Base-by-base conservation (phyloP, 2,888 invertebrate species). In the Scotopteryx bipunctaria region DNA sequence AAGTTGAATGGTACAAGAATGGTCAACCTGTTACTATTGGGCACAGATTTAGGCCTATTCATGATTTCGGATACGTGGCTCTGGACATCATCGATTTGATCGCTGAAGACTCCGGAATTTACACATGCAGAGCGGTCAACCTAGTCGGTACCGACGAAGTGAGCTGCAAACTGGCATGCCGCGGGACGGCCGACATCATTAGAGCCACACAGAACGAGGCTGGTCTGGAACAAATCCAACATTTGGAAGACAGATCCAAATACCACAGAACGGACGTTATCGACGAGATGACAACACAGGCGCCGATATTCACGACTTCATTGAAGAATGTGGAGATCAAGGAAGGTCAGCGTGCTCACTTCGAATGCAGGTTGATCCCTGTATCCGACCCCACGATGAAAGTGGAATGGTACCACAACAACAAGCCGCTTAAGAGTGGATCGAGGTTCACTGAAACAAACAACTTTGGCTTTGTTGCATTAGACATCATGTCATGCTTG, bases 51-150 rank as follows among this genome's bases (percentile, higher is more conserved):
- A 94, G 98, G 68, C 98, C 98, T 51, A 97, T 98, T 77, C 98
- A 98, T 79, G 99, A 99, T 83, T 99, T 99, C 84, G 99, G 99
- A 29, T 99, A 98, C 78, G 99, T 99, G 14, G 98, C 99, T 9
- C 91, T 99, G 58, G 99, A 99, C 75, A 97, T 99, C 59, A 94
- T 98, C 62, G 98, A 98, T 78, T 91, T 98, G 46, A 98, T 98
- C 76, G 97, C 98, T 45, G 99, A 99, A 91, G 99, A 99, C 84
- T 94, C 96, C 0, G 98, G 97, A 37, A 93, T 95, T 14, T 99
- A 99, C 82, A 98, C 98, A 2, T 98, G 98, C 76, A 93, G 97
- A 53, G 98, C 99, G 13, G 95, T 95, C 0, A 99, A 99, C 76
- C 90, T 95, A 17, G 93, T 96, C 16, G 99, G 99, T 36, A 93